Base-by-base conservation (phyloP, 2,888 invertebrate species). In the Brassicogethes aeneus region DNA sequence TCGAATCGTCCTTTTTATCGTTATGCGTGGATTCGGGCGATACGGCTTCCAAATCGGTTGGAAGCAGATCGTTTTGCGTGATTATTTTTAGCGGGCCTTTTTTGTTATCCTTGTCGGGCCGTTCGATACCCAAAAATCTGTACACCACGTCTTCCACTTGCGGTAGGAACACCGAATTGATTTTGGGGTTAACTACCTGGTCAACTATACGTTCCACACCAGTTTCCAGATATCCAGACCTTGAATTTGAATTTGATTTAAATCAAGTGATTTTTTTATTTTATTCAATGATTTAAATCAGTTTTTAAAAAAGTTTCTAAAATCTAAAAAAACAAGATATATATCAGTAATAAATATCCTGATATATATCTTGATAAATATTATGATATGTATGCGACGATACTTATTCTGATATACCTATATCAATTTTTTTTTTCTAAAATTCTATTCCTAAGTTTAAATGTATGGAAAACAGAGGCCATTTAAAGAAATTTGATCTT, bases 141-240 rank as follows among this genome's bases (percentile, higher is more conserved):
- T 91, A 93, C 0, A 92, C 86, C 12, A 91, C 80, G 56, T 91
- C 88, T 66, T 92, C 91, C 5, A 95, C 87, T 74, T 88, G 84
- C 1, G 93, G 89, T 60, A 88, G 82, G 63, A 94, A 91, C 8
- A 89, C 80, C 2, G 86, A 79, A 47, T 82, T 80, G 3, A 94
- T 86, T 72, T 94, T 94, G 0, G 92, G 91, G 66, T 92, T 91
- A 0, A 95, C 91, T 0, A 94, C 92, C 73, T 96, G 95, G 62
- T 94, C 93, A 0, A 95, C 92, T 47, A 96, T 92, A 50, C 93
- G 79, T 64, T 94, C 92, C 2, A 95, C 89, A 5, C 95, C 95
- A 51, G 82, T 84, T 57, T 91, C 89, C 50, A 95, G 71, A 66
- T 86, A 91, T 34, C 89, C 88, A 40, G 89, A 87, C 59, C 90